Conservation (phyloP, 2,888 invertebrate genomes). For the Acanthoscelides obtectus region DNA sequence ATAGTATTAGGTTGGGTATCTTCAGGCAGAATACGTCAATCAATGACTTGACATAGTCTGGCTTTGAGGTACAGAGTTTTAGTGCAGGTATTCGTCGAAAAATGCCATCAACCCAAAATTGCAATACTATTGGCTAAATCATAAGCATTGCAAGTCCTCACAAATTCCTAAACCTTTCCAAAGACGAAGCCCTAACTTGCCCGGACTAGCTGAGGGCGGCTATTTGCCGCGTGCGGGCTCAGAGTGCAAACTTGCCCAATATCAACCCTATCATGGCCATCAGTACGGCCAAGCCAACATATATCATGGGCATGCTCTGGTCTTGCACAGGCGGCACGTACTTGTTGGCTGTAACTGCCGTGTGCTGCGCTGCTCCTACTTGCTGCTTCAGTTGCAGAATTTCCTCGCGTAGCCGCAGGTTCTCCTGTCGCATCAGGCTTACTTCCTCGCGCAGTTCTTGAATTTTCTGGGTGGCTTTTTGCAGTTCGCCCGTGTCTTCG, state of each 20-base stretch:
- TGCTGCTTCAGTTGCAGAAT: slow-evolving; percentile 56
- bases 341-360: slow-evolving; percentile 38
- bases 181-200: not conserved
- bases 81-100: too few species aligned
- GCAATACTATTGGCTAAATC: too few species aligned
- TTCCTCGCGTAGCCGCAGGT: slow-evolving; percentile 77
- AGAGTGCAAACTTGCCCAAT: slow-evolving; percentile 78
- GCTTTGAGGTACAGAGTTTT: too few species aligned
- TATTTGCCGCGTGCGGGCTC: slow-evolving; percentile 48
- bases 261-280: slow-evolving; percentile 70
- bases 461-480: slow-evolving; percentile 69
- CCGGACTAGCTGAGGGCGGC: not conserved
- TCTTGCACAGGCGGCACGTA: slow-evolving; percentile 59
- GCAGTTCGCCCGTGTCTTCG: slow-evolving; percentile 52
- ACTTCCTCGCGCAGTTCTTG: slow-evolving; percentile 74
- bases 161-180: not conserved
- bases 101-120: too few species aligned
- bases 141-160: not conserved
- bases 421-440: slow-evolving; percentile 77
- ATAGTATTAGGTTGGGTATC: too few species aligned
- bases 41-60: too few species aligned
- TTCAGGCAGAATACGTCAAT: too few species aligned
- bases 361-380: slow-evolving; percentile 34
- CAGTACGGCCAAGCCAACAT: slow-evolving; percentile 62
- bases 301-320: slow-evolving; percentile 57